These are phyloP conservation scores for Sebastes steindachneri DNA, from an alignment of 2,797 vertebrate species.

Conservation along the genomic window DNA sequence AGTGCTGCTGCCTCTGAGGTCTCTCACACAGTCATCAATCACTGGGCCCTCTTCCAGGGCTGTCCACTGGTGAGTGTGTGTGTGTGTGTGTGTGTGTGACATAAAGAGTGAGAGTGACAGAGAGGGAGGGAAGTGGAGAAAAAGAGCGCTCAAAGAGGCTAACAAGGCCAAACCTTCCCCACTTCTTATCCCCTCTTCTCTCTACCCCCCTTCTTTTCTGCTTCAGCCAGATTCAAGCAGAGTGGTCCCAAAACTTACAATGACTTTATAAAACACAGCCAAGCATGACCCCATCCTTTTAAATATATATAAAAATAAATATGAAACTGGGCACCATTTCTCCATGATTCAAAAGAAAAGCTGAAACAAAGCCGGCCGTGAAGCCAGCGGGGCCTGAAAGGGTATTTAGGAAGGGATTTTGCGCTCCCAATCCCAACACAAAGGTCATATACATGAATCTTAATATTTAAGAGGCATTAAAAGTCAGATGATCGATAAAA, in stretches of 20 bases:
- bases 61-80: neutral
- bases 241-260: neutral
- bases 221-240: neutral
- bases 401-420: constrained; percentile 45
- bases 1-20: constrained; percentile 65
- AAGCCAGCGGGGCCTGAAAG: constrained; percentile 10
- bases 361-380: constrained; percentile 31
- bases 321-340: constrained; percentile 3
- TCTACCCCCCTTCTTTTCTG: neutral
- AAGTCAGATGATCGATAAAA: constrained; percentile 76
- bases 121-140: constrained; percentile 41
- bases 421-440: constrained; percentile 57
- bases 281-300: constrained; percentile 21
- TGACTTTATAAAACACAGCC: constrained; percentile 14
- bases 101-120: constrained; percentile 47
- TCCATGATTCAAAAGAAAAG: constrained; percentile 14
- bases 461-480: constrained; percentile 76
- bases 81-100: constrained; percentile 18
- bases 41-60: constrained; percentile 47
- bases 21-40: constrained; percentile 72
- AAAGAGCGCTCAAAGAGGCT: constrained; percentile 35
- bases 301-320: neutral
- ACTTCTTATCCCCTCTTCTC: neutral
- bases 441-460: constrained; percentile 75
- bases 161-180: constrained; percentile 23